These are phyloP conservation scores for Junco hyemalis DNA, from an alignment of 2,113 vertebrate genomes.

Conservation along the genomic window DNA sequence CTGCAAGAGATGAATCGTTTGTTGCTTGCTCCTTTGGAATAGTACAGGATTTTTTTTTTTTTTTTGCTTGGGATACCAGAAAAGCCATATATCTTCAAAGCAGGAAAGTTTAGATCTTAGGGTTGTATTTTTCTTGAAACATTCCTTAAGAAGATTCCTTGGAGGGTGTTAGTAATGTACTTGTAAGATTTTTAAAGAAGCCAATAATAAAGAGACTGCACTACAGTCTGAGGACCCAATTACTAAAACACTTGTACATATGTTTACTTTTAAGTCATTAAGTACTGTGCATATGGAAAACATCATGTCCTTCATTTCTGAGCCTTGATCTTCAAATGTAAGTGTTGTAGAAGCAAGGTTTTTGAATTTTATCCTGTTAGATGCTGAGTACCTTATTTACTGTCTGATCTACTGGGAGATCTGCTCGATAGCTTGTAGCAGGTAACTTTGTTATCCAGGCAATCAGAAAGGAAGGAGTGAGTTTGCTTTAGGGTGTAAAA, in stretches of 20 bases:
- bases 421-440: background rate
- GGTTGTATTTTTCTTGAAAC: background rate
- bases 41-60: background rate
- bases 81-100: background rate
- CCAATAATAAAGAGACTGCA: constrained; percentile 20
- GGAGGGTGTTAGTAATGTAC: background rate
- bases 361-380: constrained; percentile 9
- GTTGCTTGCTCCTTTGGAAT: background rate
- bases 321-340: constrained; percentile 49
- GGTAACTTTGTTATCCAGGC: background rate
- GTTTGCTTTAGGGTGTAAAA: constrained; percentile 24
- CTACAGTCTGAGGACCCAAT: constrained; percentile 28
- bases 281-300: constrained; percentile 39
- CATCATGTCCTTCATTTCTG: constrained; percentile 24
- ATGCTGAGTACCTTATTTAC: background rate
- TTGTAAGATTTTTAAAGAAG: constrained; percentile 2
- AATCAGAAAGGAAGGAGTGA: background rate
- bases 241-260: constrained; percentile 36
- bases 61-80: background rate
- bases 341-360: constrained; percentile 12
- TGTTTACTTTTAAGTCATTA: constrained; percentile 56
- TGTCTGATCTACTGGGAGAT: background rate
- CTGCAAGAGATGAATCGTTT: background rate
- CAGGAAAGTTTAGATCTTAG: background rate
- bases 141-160: background rate